phyloP scores from a whole-genome alignment of 2,888 invertebrate species.

The Erebia epiphron region DNA sequence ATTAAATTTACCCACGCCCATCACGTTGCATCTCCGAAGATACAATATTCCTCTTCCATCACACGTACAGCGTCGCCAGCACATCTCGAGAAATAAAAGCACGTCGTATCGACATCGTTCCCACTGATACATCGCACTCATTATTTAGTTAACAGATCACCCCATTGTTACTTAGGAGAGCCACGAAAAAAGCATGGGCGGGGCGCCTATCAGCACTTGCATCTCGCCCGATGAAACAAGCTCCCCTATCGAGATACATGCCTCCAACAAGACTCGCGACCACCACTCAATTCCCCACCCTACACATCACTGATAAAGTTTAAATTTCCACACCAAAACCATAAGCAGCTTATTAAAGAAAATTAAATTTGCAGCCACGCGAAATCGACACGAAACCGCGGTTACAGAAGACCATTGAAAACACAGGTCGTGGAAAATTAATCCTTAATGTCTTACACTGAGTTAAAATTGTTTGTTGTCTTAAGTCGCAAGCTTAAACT shows the following conservation, averaged over 20 bases:
- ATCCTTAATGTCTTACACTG: slow-evolving; percentile 53
- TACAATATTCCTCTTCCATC: slow-evolving; percentile 13
- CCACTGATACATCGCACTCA: slow-evolving; percentile 68
- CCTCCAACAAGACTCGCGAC: slow-evolving; percentile 61
- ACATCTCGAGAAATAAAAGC: slow-evolving; percentile 45
- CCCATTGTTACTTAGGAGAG: slow-evolving; percentile 79
- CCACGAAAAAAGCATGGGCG: slow-evolving; percentile 82
- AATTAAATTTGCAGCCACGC: slow-evolving; percentile 80
- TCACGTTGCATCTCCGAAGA: slow-evolving; percentile 1
- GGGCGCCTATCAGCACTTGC: slow-evolving; percentile 68
- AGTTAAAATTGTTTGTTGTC: slow-evolving; percentile 45
- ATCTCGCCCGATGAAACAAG: slow-evolving; percentile 77
- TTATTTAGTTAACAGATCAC: slow-evolving; percentile 82
- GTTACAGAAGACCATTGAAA: slow-evolving; percentile 55
- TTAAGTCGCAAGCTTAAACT: slow-evolving; percentile 38
- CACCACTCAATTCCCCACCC: slow-evolving; percentile 45
- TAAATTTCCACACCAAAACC: slow-evolving; percentile 43
- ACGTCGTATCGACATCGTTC: slow-evolving; percentile 57
- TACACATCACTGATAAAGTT: slow-evolving; percentile 46
- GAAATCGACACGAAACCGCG: slow-evolving; percentile 72
- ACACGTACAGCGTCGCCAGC: slow-evolving; percentile 33
- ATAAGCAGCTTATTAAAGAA: slow-evolving; percentile 76
- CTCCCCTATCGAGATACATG: slow-evolving; percentile 75
- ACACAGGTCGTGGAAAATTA: slow-evolving; percentile 52
- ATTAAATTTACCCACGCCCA: neutral